Evolutionary conservation across 2,797 vertebrate species (phyloP).

Genomic region (Siniperca obscura): DNA sequence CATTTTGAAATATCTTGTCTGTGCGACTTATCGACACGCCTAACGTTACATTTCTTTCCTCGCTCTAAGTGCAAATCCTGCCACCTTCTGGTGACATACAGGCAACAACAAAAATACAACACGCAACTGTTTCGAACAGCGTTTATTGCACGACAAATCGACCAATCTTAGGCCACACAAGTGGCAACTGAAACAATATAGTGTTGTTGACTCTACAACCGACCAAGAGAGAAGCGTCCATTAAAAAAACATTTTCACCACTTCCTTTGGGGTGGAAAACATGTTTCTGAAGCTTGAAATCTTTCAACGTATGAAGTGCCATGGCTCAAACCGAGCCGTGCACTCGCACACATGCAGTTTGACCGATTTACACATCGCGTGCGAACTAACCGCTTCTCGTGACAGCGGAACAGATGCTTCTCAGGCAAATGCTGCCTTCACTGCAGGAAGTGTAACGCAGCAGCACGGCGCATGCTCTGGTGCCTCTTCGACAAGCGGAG

Average conservation of each 20-base stretch:
- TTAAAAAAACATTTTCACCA: background rate
- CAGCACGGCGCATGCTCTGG: slow-evolving; percentile 77
- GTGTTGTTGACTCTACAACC: background rate
- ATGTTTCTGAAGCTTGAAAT: background rate
- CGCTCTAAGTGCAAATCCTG: slow-evolving; percentile 34
- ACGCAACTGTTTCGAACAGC: background rate
- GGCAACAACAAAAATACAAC: slow-evolving; percentile 56
- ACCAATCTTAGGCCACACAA: background rate
- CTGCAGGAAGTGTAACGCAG: slow-evolving; percentile 77
- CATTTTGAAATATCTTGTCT: background rate
- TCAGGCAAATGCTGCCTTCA: slow-evolving; percentile 79
- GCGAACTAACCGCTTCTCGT: slow-evolving; percentile 79
- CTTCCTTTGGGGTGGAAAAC: background rate
- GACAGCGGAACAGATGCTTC: slow-evolving; percentile 84
- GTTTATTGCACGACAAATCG: slow-evolving; percentile 1
- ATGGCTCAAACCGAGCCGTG: slow-evolving; percentile 31
- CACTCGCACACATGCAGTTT: slow-evolving; percentile 63
- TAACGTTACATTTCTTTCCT: background rate
- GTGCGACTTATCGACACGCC: background rate
- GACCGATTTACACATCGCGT: slow-evolving; percentile 83
- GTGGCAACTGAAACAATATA: background rate
- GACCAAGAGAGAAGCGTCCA: accelerated
- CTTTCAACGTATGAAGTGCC: background rate
- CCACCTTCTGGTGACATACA: slow-evolving; percentile 58
- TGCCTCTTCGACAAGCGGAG: slow-evolving; percentile 51